Evolutionary conservation across 2,888 invertebrate species (phyloP).

Genomic region (Asteroscopus sphinx): DNA sequence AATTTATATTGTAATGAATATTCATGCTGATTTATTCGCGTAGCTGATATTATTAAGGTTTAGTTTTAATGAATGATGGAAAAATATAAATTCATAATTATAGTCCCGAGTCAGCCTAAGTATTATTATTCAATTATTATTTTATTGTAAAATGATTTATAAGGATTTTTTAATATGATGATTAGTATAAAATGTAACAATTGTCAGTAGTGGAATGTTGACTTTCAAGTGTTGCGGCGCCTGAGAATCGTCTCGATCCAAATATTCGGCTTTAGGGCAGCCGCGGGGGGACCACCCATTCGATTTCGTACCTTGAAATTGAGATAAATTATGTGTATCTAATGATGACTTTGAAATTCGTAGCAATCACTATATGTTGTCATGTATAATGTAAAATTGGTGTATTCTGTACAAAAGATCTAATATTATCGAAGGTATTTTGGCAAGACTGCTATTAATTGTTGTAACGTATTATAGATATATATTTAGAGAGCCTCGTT

Average conservation of each 20-base stretch:
- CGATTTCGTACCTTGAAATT: constrained; percentile 40
- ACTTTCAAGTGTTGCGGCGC: constrained; percentile 35
- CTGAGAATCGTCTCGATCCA: constrained; percentile 25
- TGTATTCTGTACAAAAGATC: constrained; percentile 38
- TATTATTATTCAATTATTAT: constrained; percentile 76
- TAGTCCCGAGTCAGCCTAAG: constrained; percentile 80
- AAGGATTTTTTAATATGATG: constrained; percentile 59
- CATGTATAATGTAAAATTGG: constrained; percentile 36
- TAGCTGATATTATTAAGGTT: constrained; percentile 82
- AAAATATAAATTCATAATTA: constrained; percentile 65
- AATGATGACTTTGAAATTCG: constrained; percentile 13
- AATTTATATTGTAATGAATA: constrained; percentile 70
- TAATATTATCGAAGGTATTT: constrained; percentile 41
- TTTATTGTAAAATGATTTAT: constrained; percentile 64
- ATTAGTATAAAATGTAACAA: constrained; percentile 62
- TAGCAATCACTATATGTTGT: constrained; percentile 34
- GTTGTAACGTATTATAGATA: constrained; percentile 40
- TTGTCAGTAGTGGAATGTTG: constrained; percentile 52
- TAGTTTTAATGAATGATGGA: constrained; percentile 72
- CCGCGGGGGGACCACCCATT: constrained; percentile 54
- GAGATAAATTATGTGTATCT: constrained; percentile 22
- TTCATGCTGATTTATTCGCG: constrained; percentile 75
- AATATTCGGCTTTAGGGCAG: constrained; percentile 43
- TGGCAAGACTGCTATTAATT: constrained; percentile 56
- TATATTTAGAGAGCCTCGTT: constrained; percentile 36